Evolutionary conservation across 2,797 vertebrate genomes (phyloP), one percentile per base, ranked within the genome.

Genomic region (Malacoctenus gilli): DNA sequence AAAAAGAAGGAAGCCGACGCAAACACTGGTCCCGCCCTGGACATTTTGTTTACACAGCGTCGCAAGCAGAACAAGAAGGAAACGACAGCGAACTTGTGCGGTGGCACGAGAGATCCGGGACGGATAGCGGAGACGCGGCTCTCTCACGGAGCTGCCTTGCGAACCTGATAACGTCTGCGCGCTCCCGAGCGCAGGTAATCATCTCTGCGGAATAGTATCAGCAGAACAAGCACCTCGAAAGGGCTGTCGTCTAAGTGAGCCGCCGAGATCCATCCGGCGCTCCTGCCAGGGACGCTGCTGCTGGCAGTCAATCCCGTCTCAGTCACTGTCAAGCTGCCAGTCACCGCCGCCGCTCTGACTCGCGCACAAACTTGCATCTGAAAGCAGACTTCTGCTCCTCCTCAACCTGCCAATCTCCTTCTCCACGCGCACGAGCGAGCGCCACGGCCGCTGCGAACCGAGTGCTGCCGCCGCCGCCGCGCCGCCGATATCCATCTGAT

Each of bases 401-500:
- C 47, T 48, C n/a, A 37, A 63, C 43, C 49, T 48, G 62, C 34
- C 68, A 61, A 22, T 60, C 56, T 34, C 59, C 41, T 10, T 44
- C 54, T 52, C 21, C 7, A 1, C 14, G 40, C 25, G 43, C 35
- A 28, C 1, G 28, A 59, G 22, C 19, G 2, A 31, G 22, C 19
- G 2, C 28, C 0, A 32, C 37, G 19, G 44, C 13, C 48, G 36
- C 73, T 49, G 32, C 50, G 22, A n/a, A n/a, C n/a, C n/a, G n/a
- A n/a, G n/a, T n/a, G 71, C 49, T 64, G 43, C 15, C 40, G 55
- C 55, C 9, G 8, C 1, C 2, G 56, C 31, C 44, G 52, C 35
- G 21, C 22, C 44, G 51, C 36, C 47, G 69, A 76, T 63, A 79
- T 50, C 71, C 59, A 77, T 76, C 70, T 68, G 67, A 69, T 67